These are phyloP conservation scores for Notarius lentiginosus DNA, from an alignment of 2,113 vertebrate species.

Conservation along the genomic window DNA sequence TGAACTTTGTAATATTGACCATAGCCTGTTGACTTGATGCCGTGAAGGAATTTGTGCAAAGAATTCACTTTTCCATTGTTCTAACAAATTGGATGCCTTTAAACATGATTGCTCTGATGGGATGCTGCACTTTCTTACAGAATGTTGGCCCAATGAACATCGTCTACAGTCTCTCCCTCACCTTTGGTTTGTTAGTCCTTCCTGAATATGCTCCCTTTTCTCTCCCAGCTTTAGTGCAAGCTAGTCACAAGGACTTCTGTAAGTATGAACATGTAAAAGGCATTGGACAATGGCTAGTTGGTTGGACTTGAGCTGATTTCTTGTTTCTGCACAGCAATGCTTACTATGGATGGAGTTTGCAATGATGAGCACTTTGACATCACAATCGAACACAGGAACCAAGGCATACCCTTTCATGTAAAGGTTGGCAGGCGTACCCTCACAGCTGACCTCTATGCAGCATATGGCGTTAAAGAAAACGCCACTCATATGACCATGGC, in stretches of 20 bases:
- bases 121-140: constrained; percentile 45
- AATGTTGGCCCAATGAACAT: constrained; percentile 56
- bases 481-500: constrained; percentile 61
- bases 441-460: constrained; percentile 33
- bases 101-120: not conserved
- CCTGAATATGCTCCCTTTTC: constrained; percentile 66
- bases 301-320: not conserved
- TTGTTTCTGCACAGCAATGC: constrained; percentile 58
- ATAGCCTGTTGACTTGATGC: no score
- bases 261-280: constrained; percentile 34
- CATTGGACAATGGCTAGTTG: not conserved
- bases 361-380: constrained; percentile 64
- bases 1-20: no score
- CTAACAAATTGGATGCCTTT: no score
- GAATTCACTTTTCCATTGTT: no score
- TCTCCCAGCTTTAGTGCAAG: constrained; percentile 49
- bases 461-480: constrained; percentile 55
- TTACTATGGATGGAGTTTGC: constrained; percentile 64
- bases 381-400: constrained; percentile 58
- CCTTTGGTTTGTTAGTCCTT: constrained; percentile 64
- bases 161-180: constrained; percentile 59
- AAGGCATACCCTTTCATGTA: constrained; percentile 56
- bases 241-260: constrained; percentile 65
- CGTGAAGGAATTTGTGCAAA: no score
- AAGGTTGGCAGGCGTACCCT: constrained; percentile 55